Conservation (phyloP, 2,113 vertebrate genomes). For the Catharus bicknelli region DNA sequence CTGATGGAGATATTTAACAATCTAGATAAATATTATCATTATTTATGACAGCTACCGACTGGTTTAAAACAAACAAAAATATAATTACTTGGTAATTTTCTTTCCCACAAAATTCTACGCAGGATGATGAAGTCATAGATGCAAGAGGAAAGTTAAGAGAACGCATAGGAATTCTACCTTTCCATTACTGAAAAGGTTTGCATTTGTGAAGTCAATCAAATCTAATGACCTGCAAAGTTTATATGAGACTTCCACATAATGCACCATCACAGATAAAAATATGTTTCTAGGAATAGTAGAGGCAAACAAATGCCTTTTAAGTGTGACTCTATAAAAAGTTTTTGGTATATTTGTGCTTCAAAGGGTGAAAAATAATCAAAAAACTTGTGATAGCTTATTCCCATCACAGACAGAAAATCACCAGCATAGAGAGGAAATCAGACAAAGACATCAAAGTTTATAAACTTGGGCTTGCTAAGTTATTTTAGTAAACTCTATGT, state of each 20-base stretch:
- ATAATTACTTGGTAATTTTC: neutral
- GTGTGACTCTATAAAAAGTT: neutral
- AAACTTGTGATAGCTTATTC: neutral
- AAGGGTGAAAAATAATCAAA: neutral
- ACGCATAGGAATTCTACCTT: neutral
- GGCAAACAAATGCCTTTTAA: neutral
- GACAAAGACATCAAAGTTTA: neutral
- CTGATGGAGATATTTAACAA: neutral
- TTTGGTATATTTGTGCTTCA: neutral
- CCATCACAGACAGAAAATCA: neutral
- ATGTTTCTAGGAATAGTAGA: neutral
- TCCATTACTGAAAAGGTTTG: neutral
- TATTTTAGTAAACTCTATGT: neutral
- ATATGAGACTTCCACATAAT: neutral
- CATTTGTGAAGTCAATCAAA: neutral
- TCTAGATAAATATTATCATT: neutral
- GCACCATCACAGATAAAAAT: neutral
- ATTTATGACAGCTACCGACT: neutral
- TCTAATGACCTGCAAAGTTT: neutral
- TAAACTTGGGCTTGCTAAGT: neutral
- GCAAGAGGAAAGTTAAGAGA: neutral
- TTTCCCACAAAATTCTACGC: neutral
- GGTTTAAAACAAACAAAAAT: neutral
- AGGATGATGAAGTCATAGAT: neutral
- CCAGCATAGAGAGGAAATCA: neutral